Evolutionary conservation across 2,113 vertebrate species (phyloP).

Genomic region (Myodes glareolus): DNA sequence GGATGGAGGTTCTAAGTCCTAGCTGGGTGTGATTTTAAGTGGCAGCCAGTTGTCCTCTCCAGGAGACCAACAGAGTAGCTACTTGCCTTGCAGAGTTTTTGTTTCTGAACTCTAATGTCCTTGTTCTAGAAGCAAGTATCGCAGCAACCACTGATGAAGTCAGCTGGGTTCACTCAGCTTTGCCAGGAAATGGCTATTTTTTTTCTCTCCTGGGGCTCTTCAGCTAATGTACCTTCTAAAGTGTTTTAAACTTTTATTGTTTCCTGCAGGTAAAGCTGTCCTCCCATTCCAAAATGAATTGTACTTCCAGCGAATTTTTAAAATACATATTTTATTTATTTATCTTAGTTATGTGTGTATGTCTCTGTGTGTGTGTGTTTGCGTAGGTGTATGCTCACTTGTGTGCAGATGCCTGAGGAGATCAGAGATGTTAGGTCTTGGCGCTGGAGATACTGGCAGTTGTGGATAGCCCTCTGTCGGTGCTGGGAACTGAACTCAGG

Average conservation of each 20-base stretch:
- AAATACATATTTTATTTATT: background rate
- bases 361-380: background rate
- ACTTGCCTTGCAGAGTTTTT: background rate
- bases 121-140: slow-evolving; percentile 3
- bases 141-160: background rate
- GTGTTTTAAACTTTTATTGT: slow-evolving; percentile 61
- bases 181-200: slow-evolving; percentile 41
- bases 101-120: background rate
- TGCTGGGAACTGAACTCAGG: too few species aligned
- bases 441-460: background rate
- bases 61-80: too few species aligned
- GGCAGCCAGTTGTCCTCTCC: background rate
- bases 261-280: slow-evolving; percentile 49
- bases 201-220: background rate
- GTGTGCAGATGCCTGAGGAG: background rate
- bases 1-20: background rate
- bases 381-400: background rate
- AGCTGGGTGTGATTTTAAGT: background rate
- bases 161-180: slow-evolving; percentile 53
- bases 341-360: background rate
- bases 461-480: background rate
- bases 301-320: background rate
- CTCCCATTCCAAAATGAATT: slow-evolving; percentile 56
- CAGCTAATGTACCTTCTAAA: slow-evolving; percentile 43
- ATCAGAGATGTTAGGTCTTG: background rate